These are phyloP conservation scores for Medauroidea extradentata DNA, from an alignment of 1,140 invertebrate species.

Conservation along the genomic window DNA sequence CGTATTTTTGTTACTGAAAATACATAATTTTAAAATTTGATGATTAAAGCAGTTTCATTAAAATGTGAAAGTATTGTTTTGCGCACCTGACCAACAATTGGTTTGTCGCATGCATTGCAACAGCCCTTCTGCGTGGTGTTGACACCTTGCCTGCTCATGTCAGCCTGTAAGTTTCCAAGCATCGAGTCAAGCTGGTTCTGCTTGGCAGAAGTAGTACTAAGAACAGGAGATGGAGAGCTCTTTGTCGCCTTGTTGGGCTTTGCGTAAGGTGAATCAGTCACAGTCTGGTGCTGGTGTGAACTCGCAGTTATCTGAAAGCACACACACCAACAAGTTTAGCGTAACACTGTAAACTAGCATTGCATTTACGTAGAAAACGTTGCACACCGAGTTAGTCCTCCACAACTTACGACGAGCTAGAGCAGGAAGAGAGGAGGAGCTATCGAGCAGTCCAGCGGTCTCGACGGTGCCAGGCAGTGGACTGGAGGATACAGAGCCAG, in stretches of 20 bases:
- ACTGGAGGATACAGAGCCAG: neutral
- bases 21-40: too few species aligned
- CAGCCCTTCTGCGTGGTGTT: slow-evolving; percentile 97
- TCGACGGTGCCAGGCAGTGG: neutral
- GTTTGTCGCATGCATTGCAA: slow-evolving; percentile 96
- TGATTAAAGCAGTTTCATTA: too few species aligned
- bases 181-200: slow-evolving; percentile 83
- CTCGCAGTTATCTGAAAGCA: slow-evolving; percentile 51
- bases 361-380: too few species aligned
- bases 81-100: slow-evolving; percentile 91
- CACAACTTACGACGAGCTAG: too few species aligned
- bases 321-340: neutral
- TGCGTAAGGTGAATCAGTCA: slow-evolving; percentile 67
- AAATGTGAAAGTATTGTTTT: too few species aligned
- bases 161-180: slow-evolving; percentile 87
- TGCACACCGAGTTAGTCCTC: too few species aligned
- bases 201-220: slow-evolving; percentile 44
- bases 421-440: neutral
- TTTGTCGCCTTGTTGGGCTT: slow-evolving; percentile 59
- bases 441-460: slow-evolving; percentile 8
- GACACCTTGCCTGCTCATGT: slow-evolving; percentile 96
- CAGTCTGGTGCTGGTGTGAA: slow-evolving; percentile 52
- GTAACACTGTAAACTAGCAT: too few species aligned
- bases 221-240: slow-evolving; percentile 39
- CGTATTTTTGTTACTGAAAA: too few species aligned